phyloP scores from a whole-genome alignment of 2,888 invertebrate species.

The Drosophila kuntzei region DNA sequence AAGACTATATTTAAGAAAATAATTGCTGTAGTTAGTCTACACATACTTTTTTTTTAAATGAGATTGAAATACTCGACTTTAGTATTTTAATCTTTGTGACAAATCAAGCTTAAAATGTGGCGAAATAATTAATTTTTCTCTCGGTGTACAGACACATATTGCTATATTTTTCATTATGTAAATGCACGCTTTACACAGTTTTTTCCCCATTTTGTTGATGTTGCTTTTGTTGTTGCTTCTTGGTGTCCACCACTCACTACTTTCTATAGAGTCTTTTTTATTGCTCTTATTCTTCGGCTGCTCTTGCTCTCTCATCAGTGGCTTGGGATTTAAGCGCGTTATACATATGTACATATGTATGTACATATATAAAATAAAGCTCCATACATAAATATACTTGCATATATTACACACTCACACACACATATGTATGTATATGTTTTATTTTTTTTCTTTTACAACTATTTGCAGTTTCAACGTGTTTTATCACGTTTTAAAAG shows the following conservation, averaged over 20 bases:
- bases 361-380: constrained; percentile 42
- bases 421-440: constrained; percentile 24
- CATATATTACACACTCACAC: constrained; percentile 22
- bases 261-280: constrained; percentile 21
- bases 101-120: too few relatives aligned
- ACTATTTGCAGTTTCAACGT: constrained; percentile 75
- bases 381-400: constrained; percentile 38
- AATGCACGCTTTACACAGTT: constrained; percentile 82
- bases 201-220: constrained; percentile 24
- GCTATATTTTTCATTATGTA: constrained; percentile 84
- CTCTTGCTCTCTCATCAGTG: constrained; percentile 30
- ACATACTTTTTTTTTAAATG: too few relatives aligned
- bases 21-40: too few relatives aligned
- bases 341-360: too few relatives aligned
- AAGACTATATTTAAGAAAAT: too few relatives aligned
- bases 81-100: too few relatives aligned
- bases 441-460: constrained; percentile 25
- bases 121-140: too few relatives aligned
- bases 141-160: constrained; percentile 62
- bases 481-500: constrained; percentile 83
- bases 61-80: too few relatives aligned
- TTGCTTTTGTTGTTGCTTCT: constrained; percentile 43
- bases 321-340: constrained; percentile 62
- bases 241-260: constrained; percentile 46
- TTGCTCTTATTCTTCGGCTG: constrained; percentile 15